Base-by-base conservation (phyloP, 2,888 invertebrate species). In the Drosophila longiperda region DNA sequence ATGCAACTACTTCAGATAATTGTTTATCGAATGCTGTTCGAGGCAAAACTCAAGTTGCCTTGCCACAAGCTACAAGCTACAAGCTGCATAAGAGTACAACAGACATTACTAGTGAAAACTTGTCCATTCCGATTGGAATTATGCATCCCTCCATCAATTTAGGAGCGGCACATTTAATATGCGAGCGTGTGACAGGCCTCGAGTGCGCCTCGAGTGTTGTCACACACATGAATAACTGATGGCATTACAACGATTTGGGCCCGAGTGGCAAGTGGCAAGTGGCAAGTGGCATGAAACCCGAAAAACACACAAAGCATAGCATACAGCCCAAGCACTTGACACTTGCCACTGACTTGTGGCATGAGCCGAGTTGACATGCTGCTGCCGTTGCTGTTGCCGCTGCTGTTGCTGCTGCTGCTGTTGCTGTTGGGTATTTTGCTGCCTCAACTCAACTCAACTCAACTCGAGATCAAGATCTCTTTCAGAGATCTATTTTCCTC, bases 281-380 rank as follows among this genome's bases (percentile, higher is more conserved):
- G 81, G 75, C 75, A 87, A 73, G 79, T 73, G 78, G 78, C 75
- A 78, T 67, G 67, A 75, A 70, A 64, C 75, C 81, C 72, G 52
- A 83, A 85, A 83, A 64, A 65, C 34, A 68, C 38, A 58, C 52
- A 64, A 49, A 58, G 66, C 65, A 68, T 34, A 53, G 65, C 64
- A 58, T 17, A 58, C 36, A 42, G 50, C 58, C 54, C 52, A 65
- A 49, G 61, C 89, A 87, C 87, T 89, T 89, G 87, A 89, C 87
- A 87, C 89, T 89, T 84, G 85, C 87, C 89, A 79, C 84, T 26
- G 73, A 80, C 82, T 86, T 88, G 88, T 88, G 88, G 88, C 85
- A 88, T 88, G 82, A 85, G 86, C 76, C 75, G 69, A 62, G 69
- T 75, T 84, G 87, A 75, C 87, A 83, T 80, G 80, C 42, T 66